These are phyloP conservation scores for Notodonta ziczac DNA, from an alignment of 2,888 invertebrate species.

Conservation along the genomic window DNA sequence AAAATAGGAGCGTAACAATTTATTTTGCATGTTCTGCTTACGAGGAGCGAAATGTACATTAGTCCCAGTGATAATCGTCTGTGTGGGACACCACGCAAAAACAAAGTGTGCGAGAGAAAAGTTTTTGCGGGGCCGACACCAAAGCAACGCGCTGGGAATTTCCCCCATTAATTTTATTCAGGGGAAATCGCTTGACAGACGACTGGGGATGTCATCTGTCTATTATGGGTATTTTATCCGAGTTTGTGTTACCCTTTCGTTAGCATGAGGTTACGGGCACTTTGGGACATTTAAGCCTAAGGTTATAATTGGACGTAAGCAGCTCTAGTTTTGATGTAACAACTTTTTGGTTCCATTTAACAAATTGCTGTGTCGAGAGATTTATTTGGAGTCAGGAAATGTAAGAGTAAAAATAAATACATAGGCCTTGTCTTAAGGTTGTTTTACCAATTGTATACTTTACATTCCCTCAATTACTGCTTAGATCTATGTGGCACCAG, in stretches of 20 bases:
- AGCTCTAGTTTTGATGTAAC: too few species aligned
- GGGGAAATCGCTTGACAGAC: constrained; percentile 52
- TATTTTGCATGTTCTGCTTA: constrained; percentile 29
- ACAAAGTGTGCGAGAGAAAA: constrained; percentile 43
- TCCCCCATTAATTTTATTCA: constrained; percentile 54
- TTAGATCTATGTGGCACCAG: too few species aligned
- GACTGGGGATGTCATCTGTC: constrained; percentile 32
- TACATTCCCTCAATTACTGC: too few species aligned
- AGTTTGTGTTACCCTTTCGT: not conserved
- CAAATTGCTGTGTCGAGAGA: too few species aligned
- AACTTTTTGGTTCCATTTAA: too few species aligned
- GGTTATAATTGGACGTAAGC: too few species aligned
- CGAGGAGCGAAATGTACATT: constrained; percentile 35
- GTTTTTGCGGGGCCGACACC: constrained; percentile 49
- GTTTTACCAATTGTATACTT: too few species aligned
- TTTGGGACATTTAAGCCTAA: too few species aligned
- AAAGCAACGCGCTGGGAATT: constrained; percentile 45
- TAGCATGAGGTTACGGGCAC: too few species aligned
- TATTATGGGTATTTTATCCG: not conserved
- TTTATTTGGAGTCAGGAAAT: too few species aligned
- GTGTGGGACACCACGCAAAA: constrained; percentile 40
- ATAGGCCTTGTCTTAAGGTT: too few species aligned
- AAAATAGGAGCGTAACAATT: constrained; percentile 32
- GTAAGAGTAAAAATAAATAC: too few species aligned
- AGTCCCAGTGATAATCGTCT: constrained; percentile 36